Evolutionary conservation across 2,888 invertebrate species (phyloP).

Genomic region (Chironomus riparius): DNA sequence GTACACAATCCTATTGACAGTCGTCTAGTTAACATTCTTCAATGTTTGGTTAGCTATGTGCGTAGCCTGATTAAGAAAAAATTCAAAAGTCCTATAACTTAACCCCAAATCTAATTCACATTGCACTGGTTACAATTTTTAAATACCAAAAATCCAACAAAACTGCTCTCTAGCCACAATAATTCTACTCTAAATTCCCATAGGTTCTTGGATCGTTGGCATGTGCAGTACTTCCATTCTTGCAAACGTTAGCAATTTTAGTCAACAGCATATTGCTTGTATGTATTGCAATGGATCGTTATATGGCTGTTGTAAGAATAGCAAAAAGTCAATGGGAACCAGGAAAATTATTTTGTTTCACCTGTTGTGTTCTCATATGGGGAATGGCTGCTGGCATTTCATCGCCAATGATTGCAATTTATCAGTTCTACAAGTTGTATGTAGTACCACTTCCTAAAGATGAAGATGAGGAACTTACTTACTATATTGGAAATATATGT

Average conservation of each 20-base stretch:
- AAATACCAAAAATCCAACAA: no score
- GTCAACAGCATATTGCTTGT: constrained; percentile 47
- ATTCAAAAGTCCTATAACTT: no score
- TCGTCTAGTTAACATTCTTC: no score
- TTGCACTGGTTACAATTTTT: no score
- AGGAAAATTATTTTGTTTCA: constrained; percentile 35
- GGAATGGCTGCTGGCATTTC: constrained; percentile 38
- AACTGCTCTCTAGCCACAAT: no score
- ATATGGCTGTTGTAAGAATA: constrained; percentile 44
- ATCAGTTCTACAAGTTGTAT: constrained; percentile 34
- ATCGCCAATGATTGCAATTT: constrained; percentile 42
- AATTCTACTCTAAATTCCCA: neutral
- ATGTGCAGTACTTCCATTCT: constrained; percentile 46
- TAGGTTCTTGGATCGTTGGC: constrained; percentile 21
- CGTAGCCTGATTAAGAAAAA: no score
- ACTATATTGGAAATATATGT: constrained; percentile 33
- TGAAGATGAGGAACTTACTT: constrained; percentile 28
- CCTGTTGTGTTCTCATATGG: constrained; percentile 40
- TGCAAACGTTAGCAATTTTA: constrained; percentile 45
- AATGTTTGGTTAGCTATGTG: no score
- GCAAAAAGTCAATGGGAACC: constrained; percentile 45
- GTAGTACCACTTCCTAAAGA: constrained; percentile 33
- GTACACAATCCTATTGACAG: no score
- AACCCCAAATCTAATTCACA: no score
- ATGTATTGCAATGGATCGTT: constrained; percentile 49